Conservation (phyloP, 2,888 invertebrate genomes). For the Orthosia incerta region DNA sequence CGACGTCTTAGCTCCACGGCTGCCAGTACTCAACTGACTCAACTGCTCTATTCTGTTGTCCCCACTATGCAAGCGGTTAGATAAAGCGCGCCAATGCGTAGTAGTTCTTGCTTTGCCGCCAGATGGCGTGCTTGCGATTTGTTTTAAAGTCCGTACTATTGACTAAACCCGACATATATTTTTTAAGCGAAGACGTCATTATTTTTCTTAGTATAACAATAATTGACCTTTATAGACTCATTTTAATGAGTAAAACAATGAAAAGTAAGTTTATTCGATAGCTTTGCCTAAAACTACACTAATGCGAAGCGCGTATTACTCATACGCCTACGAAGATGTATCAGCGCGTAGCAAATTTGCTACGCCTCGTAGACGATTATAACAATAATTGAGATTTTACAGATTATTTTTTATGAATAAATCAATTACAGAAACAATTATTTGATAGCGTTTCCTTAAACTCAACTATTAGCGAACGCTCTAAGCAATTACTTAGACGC, state of each 20-base stretch:
- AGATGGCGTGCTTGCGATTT: too few relatives aligned
- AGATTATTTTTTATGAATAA: too few relatives aligned
- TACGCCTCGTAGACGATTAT: constrained; percentile 51
- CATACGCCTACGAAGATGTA: constrained; percentile 61
- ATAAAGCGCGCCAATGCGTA: too few relatives aligned
- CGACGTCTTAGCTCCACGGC: too few relatives aligned
- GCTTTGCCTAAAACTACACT: constrained; percentile 56
- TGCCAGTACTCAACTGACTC: too few relatives aligned
- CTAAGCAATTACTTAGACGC: constrained; percentile 58
- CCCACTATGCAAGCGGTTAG: too few relatives aligned
- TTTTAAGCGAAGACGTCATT: too few relatives aligned
- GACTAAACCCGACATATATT: too few relatives aligned
- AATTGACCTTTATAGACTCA: background rate
- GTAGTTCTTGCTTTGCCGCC: too few relatives aligned
- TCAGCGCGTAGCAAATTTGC: constrained; percentile 57
- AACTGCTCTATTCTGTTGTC: too few relatives aligned
- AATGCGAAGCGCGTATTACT: constrained; percentile 59
- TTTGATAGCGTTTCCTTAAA: constrained; percentile 51
- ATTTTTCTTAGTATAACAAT: background rate
- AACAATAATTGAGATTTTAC: constrained; percentile 41
- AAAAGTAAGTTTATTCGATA: constrained; percentile 32
- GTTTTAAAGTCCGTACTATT: too few relatives aligned
- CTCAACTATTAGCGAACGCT: constrained; percentile 51
- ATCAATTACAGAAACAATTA: too few relatives aligned
- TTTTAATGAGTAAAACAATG: background rate